Evolutionary conservation across 2,888 invertebrate genomes (phyloP), one percentile per base, ranked within the genome.

Genomic region (Megastigmus dorsalis): DNA sequence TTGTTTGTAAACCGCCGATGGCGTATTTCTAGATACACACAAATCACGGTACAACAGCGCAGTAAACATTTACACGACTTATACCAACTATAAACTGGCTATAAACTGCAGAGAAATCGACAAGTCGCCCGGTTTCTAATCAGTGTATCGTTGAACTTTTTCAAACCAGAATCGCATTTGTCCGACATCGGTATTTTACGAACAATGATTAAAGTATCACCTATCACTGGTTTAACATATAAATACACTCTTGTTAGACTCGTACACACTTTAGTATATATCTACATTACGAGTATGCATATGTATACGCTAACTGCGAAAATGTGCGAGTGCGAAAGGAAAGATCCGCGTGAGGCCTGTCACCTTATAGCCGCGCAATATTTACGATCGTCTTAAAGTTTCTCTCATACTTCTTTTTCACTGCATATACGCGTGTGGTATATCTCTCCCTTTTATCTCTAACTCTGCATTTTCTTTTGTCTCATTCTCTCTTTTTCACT

Each of bases 371-470:
- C 59, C 48, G n/a, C 23, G 30, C 4, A 28, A 59, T 59, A 50
- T 68, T 68, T 68, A 69, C 50, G 68, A 38, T 60, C 28, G 26
- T 50, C 48, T 68, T 59, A 36, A 52, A 50, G 28, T 68, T 59
- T 69, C 26, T 38, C 26, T 36, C 52, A 10, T 41, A 28, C 28
- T 30, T 55, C 33, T 20, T 52, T 28, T 33, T 3, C n/a, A 5
- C 36, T 10, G 18, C 45, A 30, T 45, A 60, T 20, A 10, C 13
- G 15, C 6, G 2, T 6, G 13, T 2, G 10, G 10, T n/a, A 20
- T 38, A 33, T 33, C 20, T 13, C 54, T 33, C 15, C 54, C 54
- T 55, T 33, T 33, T n/a, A 55, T 18, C 54, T 55, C 33, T 15
- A 6, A 2, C n/a, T 23, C 13, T 59, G 13, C 28, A 23, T 18